Conservation (phyloP, 1,140 invertebrate species). For the Zophobas morio region DNA sequence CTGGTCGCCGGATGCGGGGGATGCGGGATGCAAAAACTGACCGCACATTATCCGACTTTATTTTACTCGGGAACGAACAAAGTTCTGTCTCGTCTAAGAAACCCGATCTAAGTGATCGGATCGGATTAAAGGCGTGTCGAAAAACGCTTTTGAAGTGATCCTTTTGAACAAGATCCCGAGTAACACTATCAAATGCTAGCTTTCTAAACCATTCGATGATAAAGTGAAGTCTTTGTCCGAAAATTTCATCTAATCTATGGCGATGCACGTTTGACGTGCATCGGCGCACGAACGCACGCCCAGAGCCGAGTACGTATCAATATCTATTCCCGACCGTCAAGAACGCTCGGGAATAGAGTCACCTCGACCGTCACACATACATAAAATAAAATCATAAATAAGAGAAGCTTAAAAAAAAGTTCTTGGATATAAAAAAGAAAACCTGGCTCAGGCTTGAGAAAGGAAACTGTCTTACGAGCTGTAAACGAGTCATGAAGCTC, state of each 20-base stretch:
- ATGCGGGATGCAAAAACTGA: constrained; percentile 46
- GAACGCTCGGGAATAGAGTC: too few species aligned
- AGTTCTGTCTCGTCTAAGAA: constrained; percentile 48
- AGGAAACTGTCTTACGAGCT: too few species aligned
- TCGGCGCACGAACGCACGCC: too few species aligned
- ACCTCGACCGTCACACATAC: too few species aligned
- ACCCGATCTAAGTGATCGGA: constrained; percentile 52
- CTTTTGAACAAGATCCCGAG: constrained; percentile 44
- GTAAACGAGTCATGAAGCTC: too few species aligned
- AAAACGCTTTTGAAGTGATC: constrained; percentile 55
- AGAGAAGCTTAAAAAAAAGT: too few species aligned
- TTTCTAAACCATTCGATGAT: constrained; percentile 51
- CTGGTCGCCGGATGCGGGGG: constrained; percentile 29
- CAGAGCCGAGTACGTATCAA: too few species aligned
- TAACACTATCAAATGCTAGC: constrained; percentile 51
- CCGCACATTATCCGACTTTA: constrained; percentile 48
- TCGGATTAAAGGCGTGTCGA: constrained; percentile 52
- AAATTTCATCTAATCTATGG: constrained; percentile 41
- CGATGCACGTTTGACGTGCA: constrained; percentile 27
- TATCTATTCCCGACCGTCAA: too few species aligned
- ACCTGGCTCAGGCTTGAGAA: too few species aligned
- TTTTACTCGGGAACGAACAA: constrained; percentile 43
- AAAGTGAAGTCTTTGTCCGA: constrained; percentile 42
- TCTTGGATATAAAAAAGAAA: too few species aligned
- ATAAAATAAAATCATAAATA: too few species aligned